Evolutionary conservation across 2,113 vertebrate genomes (phyloP).

Genomic region (Numida meleagris): DNA sequence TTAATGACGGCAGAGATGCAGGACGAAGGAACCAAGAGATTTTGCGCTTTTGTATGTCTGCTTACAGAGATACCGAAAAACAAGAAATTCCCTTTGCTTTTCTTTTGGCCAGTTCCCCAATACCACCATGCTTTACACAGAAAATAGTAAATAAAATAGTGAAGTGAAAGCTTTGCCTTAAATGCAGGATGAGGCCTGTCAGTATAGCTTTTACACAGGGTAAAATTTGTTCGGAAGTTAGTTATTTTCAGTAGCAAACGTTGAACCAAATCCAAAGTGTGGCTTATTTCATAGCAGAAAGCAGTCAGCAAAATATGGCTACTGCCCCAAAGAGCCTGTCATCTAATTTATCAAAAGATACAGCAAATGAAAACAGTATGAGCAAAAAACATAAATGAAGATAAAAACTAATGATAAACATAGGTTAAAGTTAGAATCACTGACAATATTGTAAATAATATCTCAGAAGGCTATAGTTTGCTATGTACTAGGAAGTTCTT

Average conservation of each 20-base stretch:
- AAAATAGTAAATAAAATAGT: background rate
- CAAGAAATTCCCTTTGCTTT: background rate
- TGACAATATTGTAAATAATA: slow-evolving; percentile 6
- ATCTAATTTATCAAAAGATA: background rate
- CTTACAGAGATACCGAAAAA: background rate
- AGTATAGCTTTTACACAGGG: background rate
- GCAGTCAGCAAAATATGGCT: background rate
- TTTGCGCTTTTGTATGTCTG: background rate
- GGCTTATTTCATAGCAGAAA: background rate
- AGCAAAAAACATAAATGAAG: background rate
- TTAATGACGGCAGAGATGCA: background rate
- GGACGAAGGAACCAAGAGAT: background rate
- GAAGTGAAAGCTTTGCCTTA: background rate
- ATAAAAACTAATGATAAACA: background rate
- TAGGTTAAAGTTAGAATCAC: background rate
- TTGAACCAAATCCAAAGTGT: background rate
- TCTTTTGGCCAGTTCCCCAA: background rate
- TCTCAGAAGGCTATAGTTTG: background rate
- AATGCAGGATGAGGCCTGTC: background rate
- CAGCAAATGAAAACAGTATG: background rate
- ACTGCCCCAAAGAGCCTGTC: background rate
- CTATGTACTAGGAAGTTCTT: background rate
- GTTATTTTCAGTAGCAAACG: background rate
- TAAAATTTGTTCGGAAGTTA: background rate
- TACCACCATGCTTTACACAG: background rate